Evolutionary conservation across 2,888 invertebrate genomes (phyloP).

Genomic region (Dynastes hyllus): DNA sequence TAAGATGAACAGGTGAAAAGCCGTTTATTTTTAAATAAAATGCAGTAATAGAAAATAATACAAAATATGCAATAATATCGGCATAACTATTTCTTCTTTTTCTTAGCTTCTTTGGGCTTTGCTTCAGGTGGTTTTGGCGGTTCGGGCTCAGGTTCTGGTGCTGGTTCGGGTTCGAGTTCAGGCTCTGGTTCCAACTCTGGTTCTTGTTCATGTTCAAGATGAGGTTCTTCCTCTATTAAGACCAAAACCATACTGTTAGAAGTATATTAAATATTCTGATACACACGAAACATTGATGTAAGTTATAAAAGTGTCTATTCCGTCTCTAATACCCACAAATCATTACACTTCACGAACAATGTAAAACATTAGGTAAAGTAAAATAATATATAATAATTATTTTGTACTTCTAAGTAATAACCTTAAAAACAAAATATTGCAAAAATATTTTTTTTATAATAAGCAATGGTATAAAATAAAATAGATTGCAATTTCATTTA

Average conservation of each 20-base stretch:
- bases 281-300: neutral
- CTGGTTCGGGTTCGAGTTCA: conserved; percentile 47
- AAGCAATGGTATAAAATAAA: no score
- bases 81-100: conserved; percentile 48
- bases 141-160: conserved; percentile 28
- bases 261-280: neutral
- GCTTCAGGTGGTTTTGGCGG: conserved; percentile 51
- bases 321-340: no score
- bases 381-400: no score
- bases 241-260: conserved; percentile 6
- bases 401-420: no score
- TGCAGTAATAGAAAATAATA: neutral
- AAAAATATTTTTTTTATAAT: no score
- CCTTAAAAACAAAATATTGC: no score
- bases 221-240: conserved; percentile 1
- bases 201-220: neutral
- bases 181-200: neutral
- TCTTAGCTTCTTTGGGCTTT: conserved; percentile 52
- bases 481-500: no score
- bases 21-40: neutral
- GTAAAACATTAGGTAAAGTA: no score
- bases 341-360: no score
- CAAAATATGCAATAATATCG: neutral
- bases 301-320: no score
- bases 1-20: neutral